Conservation (phyloP, 2,113 vertebrate species). For the human (Homo sapiens) region GRCh38 chr13:97093501-97094000, state of each 20-base stretch:
- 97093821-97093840: neutral
- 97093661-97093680: neutral
- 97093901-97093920: neutral
- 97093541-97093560: neutral
- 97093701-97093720: slow-evolving; percentile 34
- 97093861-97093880: neutral
- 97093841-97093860: neutral
- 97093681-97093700: slow-evolving; percentile 45
- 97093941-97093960: neutral
- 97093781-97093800: neutral
- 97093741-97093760: neutral
- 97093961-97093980: neutral
- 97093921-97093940: neutral
- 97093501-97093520: neutral
- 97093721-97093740: neutral
- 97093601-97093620: neutral
- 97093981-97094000: neutral
- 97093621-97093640: slow-evolving; percentile 5
- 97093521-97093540: neutral
- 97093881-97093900: neutral
- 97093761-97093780: neutral
- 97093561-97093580: neutral
- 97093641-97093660: neutral
- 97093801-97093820: neutral
- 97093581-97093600: neutral